Conservation (phyloP, 2,113 vertebrate genomes). For the Corythaeola cristata region DNA sequence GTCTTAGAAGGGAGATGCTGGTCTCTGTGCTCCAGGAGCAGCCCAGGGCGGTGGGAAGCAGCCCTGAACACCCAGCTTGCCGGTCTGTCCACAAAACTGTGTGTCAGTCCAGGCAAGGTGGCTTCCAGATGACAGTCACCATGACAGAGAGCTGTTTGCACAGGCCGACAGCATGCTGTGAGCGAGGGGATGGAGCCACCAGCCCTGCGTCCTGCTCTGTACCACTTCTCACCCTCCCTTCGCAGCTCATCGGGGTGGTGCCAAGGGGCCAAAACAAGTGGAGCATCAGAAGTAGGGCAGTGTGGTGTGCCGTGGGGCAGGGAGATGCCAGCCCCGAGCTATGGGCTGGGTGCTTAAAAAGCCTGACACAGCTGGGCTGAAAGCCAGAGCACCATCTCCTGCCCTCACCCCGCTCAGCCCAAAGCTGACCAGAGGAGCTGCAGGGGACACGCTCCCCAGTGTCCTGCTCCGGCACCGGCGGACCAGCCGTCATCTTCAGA, state of each 20-base stretch:
- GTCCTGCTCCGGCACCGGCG: accelerated
- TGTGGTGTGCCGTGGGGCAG: background rate
- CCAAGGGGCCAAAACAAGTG: accelerated
- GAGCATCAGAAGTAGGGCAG: background rate
- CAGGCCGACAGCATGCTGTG: accelerated
- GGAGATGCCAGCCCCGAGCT: background rate
- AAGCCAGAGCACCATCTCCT: background rate
- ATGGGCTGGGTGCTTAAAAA: background rate
- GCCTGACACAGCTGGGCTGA: background rate
- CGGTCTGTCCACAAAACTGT: background rate
- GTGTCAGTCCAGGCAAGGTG: too few species aligned
- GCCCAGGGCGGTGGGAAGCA: background rate
- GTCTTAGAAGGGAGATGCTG: background rate
- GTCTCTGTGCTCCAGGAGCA: background rate
- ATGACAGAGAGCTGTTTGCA: accelerated
- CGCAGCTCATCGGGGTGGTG: accelerated
- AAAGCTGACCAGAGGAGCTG: background rate
- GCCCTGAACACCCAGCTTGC: background rate
- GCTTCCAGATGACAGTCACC: background rate
- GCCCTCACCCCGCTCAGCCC: background rate
- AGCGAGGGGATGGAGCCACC: background rate
- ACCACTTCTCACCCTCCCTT: background rate
- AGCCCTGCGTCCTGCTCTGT: accelerated
- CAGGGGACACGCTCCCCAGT: background rate
- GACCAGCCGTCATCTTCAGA: background rate